Evolutionary conservation across 2,888 invertebrate genomes (phyloP).

Genomic region (Teleiodes luculella): DNA sequence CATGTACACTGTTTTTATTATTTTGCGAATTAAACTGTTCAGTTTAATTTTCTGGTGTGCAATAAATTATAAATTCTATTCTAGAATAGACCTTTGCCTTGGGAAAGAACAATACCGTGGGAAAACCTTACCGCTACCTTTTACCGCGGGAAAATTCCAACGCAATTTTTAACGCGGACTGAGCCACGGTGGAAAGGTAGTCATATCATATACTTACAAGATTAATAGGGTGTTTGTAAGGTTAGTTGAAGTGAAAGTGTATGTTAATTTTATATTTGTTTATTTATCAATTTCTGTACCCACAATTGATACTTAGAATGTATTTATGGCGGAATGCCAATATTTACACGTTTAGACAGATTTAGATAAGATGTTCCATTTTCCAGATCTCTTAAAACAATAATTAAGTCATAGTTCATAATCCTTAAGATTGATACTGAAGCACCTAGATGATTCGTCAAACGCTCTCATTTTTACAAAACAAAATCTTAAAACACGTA

Average conservation of each 20-base stretch:
- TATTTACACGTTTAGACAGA: constrained; percentile 51
- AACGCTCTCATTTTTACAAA: constrained; percentile 16
- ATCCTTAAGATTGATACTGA: constrained; percentile 25
- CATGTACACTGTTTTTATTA: too few relatives aligned
- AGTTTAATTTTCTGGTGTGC: too few relatives aligned
- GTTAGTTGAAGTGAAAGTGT: constrained; percentile 23
- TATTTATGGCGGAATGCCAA: constrained; percentile 48
- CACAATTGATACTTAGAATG: constrained; percentile 66
- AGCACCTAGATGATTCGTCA: constrained; percentile 27
- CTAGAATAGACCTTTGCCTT: too few relatives aligned
- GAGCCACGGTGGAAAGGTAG: too few relatives aligned
- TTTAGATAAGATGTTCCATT: constrained; percentile 23
- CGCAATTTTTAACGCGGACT: too few relatives aligned
- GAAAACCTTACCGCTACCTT: too few relatives aligned
- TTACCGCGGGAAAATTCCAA: too few relatives aligned
- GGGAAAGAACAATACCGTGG: too few relatives aligned
- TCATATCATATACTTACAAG: too few relatives aligned
- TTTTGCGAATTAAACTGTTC: too few relatives aligned
- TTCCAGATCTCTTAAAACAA: constrained; percentile 21
- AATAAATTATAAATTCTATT: too few relatives aligned
- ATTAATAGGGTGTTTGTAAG: too few relatives aligned
- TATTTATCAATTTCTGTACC: constrained; percentile 79
- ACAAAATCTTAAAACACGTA: constrained; percentile 35
- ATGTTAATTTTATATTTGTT: constrained; percentile 42
- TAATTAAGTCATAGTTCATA: constrained; percentile 6